phyloP scores from a whole-genome alignment of 2,888 invertebrate species.

The Thereva nobilitata region DNA sequence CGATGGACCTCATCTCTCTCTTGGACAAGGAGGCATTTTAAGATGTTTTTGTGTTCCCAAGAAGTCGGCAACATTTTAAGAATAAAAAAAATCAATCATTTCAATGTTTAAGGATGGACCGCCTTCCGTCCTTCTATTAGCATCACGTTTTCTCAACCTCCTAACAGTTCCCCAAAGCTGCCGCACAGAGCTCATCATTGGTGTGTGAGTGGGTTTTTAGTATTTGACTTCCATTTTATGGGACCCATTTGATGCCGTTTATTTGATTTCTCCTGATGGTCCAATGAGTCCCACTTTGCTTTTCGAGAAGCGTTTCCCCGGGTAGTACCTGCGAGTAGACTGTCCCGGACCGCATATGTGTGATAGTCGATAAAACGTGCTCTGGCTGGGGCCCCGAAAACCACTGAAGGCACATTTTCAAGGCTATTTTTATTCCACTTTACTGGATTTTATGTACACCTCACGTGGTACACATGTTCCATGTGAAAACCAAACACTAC shows the following conservation, averaged over 20 bases:
- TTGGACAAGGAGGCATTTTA: background rate
- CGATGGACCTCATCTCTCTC: background rate
- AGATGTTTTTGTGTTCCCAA: constrained; percentile 20
- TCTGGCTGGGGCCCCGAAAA: constrained; percentile 16
- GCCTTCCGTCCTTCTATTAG: constrained; percentile 15
- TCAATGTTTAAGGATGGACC: constrained; percentile 25
- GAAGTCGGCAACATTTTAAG: constrained; percentile 28
- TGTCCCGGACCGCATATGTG: no score
- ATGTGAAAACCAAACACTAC: constrained; percentile 26
- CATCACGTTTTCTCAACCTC: background rate
- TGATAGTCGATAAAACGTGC: constrained; percentile 29
- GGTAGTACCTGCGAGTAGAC: no score
- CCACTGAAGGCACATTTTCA: constrained; percentile 10
- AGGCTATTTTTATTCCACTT: background rate
- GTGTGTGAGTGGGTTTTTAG: constrained; percentile 24
- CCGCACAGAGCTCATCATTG: constrained; percentile 6
- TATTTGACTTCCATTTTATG: constrained; percentile 39
- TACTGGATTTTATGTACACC: constrained; percentile 14
- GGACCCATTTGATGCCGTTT: constrained; percentile 33
- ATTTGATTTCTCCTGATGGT: constrained; percentile 21
- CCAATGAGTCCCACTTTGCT: constrained; percentile 7
- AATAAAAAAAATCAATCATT: constrained; percentile 37
- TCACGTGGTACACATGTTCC: constrained; percentile 18
- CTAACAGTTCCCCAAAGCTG: constrained; percentile 7
- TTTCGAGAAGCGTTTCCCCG: no score